phyloP scores from a whole-genome alignment of 2,113 vertebrate species.

The Telmatochromis sp. region DNA sequence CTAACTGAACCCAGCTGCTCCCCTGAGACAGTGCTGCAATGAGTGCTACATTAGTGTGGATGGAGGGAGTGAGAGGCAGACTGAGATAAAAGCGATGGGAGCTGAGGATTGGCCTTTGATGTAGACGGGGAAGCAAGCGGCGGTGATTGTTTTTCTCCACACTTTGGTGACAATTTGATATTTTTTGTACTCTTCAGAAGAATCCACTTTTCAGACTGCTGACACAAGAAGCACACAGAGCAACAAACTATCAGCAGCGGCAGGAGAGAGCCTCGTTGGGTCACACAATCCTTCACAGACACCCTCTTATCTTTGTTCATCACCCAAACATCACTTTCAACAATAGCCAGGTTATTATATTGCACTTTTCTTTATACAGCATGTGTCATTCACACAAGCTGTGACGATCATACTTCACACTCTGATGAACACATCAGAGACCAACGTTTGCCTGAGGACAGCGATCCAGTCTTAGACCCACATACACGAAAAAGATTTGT shows the following conservation, averaged over 20 bases:
- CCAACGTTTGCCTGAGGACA: neutral
- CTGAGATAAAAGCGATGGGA: neutral
- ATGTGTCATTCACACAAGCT: neutral
- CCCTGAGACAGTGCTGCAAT: slow-evolving; percentile 31
- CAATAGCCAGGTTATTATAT: neutral
- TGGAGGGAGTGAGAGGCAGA: slow-evolving; percentile 8
- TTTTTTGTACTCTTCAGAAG: neutral
- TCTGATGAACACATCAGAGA: neutral
- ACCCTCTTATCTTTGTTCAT: neutral
- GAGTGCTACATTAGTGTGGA: slow-evolving; percentile 25
- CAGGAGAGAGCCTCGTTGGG: neutral
- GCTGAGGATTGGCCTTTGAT: neutral
- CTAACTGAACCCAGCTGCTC: slow-evolving; percentile 63
- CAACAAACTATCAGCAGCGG: neutral
- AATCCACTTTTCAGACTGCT: neutral
- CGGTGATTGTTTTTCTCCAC: neutral
- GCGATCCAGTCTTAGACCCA: neutral
- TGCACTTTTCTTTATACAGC: neutral
- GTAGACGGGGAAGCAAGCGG: neutral
- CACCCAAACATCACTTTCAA: neutral
- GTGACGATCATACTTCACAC: neutral
- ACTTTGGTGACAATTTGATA: slow-evolving; percentile 22
- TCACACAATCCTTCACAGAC: neutral
- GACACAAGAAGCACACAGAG: neutral
- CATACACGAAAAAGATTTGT: neutral